Evolutionary conservation across 2,113 vertebrate genomes (phyloP).

Genomic region (Tauraco erythrolophus): DNA sequence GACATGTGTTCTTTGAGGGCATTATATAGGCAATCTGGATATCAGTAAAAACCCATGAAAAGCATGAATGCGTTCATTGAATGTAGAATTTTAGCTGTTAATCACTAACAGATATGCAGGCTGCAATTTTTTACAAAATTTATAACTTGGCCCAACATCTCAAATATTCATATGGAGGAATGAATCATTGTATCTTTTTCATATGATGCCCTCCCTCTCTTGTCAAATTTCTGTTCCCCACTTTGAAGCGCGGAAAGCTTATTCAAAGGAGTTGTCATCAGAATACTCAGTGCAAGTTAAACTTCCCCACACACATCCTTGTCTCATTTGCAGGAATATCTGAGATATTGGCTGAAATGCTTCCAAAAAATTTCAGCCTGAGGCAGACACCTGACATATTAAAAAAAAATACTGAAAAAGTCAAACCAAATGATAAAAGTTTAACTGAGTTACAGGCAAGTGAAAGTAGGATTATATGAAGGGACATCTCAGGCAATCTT

Average conservation of each 20-base stretch:
- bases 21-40: conserved; percentile 25
- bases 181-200: not conserved
- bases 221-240: not conserved
- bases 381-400: not conserved
- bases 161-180: conserved; percentile 13
- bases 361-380: not conserved
- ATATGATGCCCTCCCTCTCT: not conserved
- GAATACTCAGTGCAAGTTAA: not conserved
- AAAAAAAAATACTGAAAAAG: not conserved
- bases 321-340: not conserved
- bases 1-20: conserved; percentile 14
- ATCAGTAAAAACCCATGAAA: conserved; percentile 1
- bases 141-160: not conserved
- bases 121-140: not conserved
- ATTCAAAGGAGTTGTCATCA: not conserved
- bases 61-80: not conserved
- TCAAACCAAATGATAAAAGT: not conserved
- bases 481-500: not conserved
- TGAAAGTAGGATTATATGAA: not conserved
- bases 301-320: not conserved
- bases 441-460: not conserved
- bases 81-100: not conserved
- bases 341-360: not conserved
- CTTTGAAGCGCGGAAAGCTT: not conserved
- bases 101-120: not conserved